phyloP scores from a whole-genome alignment of 2,888 invertebrate species.

The Drosophila emarginata region DNA sequence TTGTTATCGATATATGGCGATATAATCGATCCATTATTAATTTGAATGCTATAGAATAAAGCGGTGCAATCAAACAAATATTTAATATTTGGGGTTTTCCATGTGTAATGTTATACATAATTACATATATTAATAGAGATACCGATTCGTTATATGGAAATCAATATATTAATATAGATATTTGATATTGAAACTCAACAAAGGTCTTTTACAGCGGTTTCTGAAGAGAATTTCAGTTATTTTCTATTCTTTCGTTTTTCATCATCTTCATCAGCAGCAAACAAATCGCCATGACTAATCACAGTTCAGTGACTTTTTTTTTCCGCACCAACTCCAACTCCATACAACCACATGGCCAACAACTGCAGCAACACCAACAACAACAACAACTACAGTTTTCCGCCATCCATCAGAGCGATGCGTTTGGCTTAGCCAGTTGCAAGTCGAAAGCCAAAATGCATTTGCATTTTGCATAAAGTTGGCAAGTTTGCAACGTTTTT shows the following conservation, averaged over 20 bases:
- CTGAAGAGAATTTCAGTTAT: neutral
- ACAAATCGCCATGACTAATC: slow-evolving; percentile 41
- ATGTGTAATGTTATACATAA: too few relatives aligned
- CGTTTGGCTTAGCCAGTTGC: slow-evolving; percentile 18
- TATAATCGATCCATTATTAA: too few relatives aligned
- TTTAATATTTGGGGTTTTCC: too few relatives aligned
- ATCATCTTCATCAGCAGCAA: neutral
- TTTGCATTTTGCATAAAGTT: slow-evolving; percentile 69
- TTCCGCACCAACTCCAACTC: slow-evolving; percentile 19
- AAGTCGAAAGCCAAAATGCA: slow-evolving; percentile 51
- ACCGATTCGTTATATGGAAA: too few relatives aligned
- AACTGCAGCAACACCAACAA: slow-evolving; percentile 23
- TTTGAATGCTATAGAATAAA: too few relatives aligned
- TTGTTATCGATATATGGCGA: too few relatives aligned
- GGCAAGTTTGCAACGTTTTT: slow-evolving; percentile 56
- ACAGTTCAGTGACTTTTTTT: slow-evolving; percentile 57
- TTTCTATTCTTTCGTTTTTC: neutral
- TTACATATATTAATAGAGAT: too few relatives aligned
- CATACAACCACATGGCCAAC: slow-evolving; percentile 39
- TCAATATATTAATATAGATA: too few relatives aligned
- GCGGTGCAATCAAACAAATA: too few relatives aligned
- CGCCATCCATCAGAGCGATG: slow-evolving; percentile 59
- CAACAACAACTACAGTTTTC: slow-evolving; percentile 28
- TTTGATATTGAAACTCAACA: too few relatives aligned
- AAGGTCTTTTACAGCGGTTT: too few relatives aligned